These are phyloP conservation scores for Meriones unguiculatus DNA, from an alignment of 2,113 vertebrate species.

Conservation along the genomic window DNA sequence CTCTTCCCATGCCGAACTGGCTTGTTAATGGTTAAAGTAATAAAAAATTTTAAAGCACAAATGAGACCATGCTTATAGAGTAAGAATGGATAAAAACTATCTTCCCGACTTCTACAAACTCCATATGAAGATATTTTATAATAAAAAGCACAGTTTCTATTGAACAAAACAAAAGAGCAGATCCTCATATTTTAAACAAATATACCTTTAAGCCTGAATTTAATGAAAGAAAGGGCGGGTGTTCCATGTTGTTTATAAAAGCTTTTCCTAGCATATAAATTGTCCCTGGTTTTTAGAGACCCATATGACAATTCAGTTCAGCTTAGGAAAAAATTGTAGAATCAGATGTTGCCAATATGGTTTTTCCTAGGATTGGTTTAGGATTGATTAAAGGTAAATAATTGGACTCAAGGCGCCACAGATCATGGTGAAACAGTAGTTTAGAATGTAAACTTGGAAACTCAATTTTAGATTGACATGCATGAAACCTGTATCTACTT, in stretches of 20 bases:
- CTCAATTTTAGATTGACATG: conserved; percentile 4
- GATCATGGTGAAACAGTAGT: not conserved
- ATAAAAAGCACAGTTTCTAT: not conserved
- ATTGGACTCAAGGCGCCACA: not conserved
- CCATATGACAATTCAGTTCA: not conserved
- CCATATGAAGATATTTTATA: not conserved
- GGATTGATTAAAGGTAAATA: conserved; percentile 29
- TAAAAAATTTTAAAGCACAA: not conserved
- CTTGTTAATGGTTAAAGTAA: conserved; percentile 35
- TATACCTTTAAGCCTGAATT: not conserved
- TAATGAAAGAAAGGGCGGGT: conserved; percentile 12
- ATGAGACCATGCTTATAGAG: not conserved
- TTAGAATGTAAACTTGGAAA: conserved; percentile 50
- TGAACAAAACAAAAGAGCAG: conserved; percentile 26
- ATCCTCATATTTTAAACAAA: conserved; percentile 59
- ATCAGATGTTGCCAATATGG: not conserved
- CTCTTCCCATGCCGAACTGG: not conserved
- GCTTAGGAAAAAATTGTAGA: not conserved
- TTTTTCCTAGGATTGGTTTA: conserved; percentile 5
- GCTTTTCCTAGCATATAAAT: not conserved
- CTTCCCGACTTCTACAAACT: not conserved
- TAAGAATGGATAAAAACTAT: not conserved
- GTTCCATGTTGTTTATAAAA: conserved; percentile 16
- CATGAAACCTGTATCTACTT: not conserved
- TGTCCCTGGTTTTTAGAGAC: not conserved